Conservation (phyloP, 2,888 invertebrate species). For the Ferdinandea cuprea region DNA sequence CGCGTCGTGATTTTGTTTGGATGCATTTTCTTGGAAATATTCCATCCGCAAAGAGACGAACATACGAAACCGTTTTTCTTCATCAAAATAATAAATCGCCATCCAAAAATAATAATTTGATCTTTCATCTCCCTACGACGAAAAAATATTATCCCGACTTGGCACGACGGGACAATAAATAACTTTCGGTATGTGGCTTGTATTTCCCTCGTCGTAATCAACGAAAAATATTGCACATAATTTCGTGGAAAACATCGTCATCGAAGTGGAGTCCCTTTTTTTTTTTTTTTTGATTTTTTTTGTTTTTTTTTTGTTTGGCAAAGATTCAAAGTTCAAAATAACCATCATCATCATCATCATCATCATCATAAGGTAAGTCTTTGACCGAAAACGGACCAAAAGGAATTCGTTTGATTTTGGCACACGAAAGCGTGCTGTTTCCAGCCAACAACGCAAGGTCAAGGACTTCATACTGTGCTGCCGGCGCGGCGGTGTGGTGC, state of each 20-base stretch:
- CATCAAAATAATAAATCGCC: background rate
- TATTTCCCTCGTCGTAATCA: constrained; percentile 8
- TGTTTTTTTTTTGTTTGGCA: no score
- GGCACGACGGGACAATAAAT: constrained; percentile 21
- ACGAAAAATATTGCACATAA: constrained; percentile 15
- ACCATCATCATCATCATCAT: no score
- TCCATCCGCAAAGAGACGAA: background rate
- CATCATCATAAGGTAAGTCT: constrained; percentile 5
- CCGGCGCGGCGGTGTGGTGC: no score
- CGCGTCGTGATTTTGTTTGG: background rate
- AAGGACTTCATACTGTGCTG: constrained; percentile 31
- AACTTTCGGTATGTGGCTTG: constrained; percentile 24
- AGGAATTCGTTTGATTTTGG: constrained; percentile 8
- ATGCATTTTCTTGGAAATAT: constrained; percentile 1
- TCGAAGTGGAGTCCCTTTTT: constrained; percentile 9
- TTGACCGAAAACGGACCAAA: constrained; percentile 14
- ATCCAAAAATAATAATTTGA: constrained; percentile 22
- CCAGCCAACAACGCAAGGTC: constrained; percentile 37
- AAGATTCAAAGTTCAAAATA: constrained; percentile 28
- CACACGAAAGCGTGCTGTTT: constrained; percentile 2
- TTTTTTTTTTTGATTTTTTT: no score
- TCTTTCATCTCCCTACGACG: constrained; percentile 6
- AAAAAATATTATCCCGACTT: constrained; percentile 4
- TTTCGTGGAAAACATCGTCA: constrained; percentile 23
- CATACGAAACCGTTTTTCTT: background rate